Evolutionary conservation across 2,113 vertebrate genomes (phyloP).

Genomic region (Otocyon megalotis): DNA sequence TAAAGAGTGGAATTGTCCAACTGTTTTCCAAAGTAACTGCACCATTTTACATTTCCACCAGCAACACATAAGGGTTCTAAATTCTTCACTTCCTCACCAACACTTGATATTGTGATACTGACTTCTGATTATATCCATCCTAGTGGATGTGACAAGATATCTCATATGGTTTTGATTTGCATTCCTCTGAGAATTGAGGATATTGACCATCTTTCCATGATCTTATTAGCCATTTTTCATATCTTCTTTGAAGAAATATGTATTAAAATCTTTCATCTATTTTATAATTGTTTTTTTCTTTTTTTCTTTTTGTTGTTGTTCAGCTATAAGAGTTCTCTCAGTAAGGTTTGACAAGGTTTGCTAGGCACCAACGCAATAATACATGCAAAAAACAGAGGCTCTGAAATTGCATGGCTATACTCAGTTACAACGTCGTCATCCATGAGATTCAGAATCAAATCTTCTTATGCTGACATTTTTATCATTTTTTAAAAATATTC

Average conservation of each 20-base stretch:
- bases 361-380: neutral
- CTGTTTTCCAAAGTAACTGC: neutral
- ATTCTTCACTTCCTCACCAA: neutral
- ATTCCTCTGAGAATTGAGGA: neutral
- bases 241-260: constrained; percentile 17
- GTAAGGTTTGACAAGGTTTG: neutral
- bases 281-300: neutral
- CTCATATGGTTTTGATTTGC: neutral
- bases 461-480: neutral
- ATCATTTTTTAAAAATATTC: neutral
- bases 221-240: neutral
- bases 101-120: neutral
- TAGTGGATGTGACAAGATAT: neutral
- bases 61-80: neutral
- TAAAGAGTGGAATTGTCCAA: neutral
- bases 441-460: neutral
- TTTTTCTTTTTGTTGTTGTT: neutral
- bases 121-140: neutral
- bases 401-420: neutral
- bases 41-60: neutral
- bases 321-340: neutral
- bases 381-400: neutral
- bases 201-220: neutral
- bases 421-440: neutral
- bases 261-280: neutral